Evolutionary conservation across 1,140 invertebrate genomes (phyloP), one percentile per base, ranked within the genome.

Genomic region (Epicauta chinensis): DNA sequence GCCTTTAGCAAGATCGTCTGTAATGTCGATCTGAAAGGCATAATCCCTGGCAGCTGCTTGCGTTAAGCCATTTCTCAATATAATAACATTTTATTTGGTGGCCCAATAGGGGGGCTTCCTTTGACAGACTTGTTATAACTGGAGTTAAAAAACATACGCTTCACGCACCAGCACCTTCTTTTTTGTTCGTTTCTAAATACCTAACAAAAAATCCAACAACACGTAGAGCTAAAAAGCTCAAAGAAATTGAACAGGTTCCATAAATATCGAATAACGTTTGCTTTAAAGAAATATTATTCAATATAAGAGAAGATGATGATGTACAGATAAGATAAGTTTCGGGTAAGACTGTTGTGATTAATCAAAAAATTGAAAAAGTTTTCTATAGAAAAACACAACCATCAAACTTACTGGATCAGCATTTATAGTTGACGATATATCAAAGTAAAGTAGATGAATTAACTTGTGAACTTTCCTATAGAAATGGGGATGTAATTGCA

Each of bases 21-120:
- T 49, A 40, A 41, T 35, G 51, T 47, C 51, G 42, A 39, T 39
- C 42, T 57, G 51, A 53, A 42, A 49, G 55, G 48, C 36, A 42
- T 58, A 58, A 58, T 55, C 56, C 56, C 29, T 39, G 49, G 47
- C 56, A 58, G 56, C 56, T 58, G 56, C 56, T 58, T 49, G 55
- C 37, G 52, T 52, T 58, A 50, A 51, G 52, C 53, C 52, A 58
- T 55, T 58, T 55, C 56, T 58, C 52, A 46, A 58, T 58, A 58
- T 58, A 58, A 58, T 58, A 58, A 58, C 56, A 58, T 58, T 58
- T 58, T 58, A 58, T 58, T 58, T 51, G 45, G 56, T 39, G 43
- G 42, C 52, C 56, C 40, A 48, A 23, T 23, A 51, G 56, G 56
- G 56, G 56, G 56, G 53, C 45, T 57, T 58, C 46, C 52, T 58